Evolutionary conservation across 2,888 invertebrate species (phyloP).

Genomic region (Hypolimnas misippus): DNA sequence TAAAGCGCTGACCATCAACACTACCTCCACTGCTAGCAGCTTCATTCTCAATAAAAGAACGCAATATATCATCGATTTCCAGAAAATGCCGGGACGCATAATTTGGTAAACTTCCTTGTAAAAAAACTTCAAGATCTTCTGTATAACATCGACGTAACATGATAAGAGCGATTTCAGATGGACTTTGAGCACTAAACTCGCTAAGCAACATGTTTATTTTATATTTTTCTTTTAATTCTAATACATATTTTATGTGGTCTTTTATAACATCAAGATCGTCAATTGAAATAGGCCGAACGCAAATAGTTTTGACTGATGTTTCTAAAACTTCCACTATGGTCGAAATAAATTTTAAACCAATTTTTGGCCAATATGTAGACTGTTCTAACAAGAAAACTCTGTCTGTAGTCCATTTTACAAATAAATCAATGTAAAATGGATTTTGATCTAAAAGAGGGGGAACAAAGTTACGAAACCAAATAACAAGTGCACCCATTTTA

Average conservation of each 20-base stretch:
- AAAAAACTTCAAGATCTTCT: constrained; percentile 72
- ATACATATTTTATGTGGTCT: constrained; percentile 69
- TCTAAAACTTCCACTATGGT: constrained; percentile 67
- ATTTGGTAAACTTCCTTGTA: constrained; percentile 70
- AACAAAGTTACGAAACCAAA: constrained; percentile 76
- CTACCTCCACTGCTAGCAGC: constrained; percentile 70
- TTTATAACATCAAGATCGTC: constrained; percentile 72
- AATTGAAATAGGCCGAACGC: constrained; percentile 71
- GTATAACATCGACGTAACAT: constrained; percentile 80
- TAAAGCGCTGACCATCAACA: constrained; percentile 68
- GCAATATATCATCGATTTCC: constrained; percentile 72
- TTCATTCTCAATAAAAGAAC: constrained; percentile 72
- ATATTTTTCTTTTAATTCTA: constrained; percentile 75
- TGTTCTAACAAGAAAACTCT: constrained; percentile 74
- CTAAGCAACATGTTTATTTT: constrained; percentile 75
- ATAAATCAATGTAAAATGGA: constrained; percentile 74
- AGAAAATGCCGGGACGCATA: constrained; percentile 70
- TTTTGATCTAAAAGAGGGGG: constrained; percentile 71
- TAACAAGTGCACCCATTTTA: constrained; percentile 72
- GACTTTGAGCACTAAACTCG: constrained; percentile 70
- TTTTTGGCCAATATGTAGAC: constrained; percentile 79
- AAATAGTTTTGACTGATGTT: constrained; percentile 66
- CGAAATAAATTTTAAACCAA: constrained; percentile 75
- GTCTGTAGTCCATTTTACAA: constrained; percentile 78
- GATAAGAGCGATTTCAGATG: constrained; percentile 73